Conservation (phyloP, 2,888 invertebrate species). For the Capitulum mitella region DNA sequence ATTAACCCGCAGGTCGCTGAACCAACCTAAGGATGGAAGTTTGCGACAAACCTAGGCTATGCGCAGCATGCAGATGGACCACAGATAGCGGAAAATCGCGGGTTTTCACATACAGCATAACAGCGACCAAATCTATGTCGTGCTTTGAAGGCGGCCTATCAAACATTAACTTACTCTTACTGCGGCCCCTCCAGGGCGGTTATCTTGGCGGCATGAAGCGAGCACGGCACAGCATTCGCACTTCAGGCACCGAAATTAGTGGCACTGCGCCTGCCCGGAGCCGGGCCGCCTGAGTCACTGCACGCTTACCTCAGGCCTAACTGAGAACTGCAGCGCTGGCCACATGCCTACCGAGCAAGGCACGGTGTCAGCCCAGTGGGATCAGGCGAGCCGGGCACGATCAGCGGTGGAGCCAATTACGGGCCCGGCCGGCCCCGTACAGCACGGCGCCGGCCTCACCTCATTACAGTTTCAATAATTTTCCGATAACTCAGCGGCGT, state of each 20-base stretch:
- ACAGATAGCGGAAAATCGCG: background rate
- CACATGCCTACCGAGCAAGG: too few relatives aligned
- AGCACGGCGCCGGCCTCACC: background rate
- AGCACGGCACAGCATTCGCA: background rate
- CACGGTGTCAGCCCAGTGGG: too few relatives aligned
- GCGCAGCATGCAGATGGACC: background rate
- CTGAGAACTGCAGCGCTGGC: too few relatives aligned
- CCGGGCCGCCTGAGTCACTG: background rate
- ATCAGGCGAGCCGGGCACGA: background rate
- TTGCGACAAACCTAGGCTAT: background rate
- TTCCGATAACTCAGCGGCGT: background rate
- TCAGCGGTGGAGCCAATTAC: background rate
- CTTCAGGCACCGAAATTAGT: background rate
- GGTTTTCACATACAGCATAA: background rate
- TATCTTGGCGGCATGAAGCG: background rate
- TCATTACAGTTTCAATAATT: background rate
- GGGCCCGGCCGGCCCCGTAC: background rate
- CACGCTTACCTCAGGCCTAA: background rate
- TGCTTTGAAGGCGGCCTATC: background rate
- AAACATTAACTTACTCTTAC: background rate
- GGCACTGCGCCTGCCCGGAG: background rate
- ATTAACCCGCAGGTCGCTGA: too few relatives aligned
- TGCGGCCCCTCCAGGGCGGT: background rate
- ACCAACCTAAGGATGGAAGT: too few relatives aligned
- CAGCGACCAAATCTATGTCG: background rate